Percentiles rank a stretch among this genome's conserved stretches.
These are phyloP conservation scores for Mythimna loreyi DNA, from an alignment of 2,888 invertebrate genomes.

Conservation along the genomic window DNA sequence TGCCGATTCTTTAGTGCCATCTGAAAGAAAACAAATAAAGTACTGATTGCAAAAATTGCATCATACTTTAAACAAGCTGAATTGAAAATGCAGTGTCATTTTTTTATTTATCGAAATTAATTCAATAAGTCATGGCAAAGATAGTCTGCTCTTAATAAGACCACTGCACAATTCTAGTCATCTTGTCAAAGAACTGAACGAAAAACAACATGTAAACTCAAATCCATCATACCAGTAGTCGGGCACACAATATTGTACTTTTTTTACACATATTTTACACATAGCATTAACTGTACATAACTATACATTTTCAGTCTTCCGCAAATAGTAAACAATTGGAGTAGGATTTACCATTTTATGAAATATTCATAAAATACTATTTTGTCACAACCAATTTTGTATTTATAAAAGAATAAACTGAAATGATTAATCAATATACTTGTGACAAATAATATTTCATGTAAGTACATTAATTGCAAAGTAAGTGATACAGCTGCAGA, in stretches of 20 bases:
- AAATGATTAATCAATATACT: slow-evolving; percentile 40
- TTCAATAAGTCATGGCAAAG: slow-evolving; percentile 13
- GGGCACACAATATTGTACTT: slow-evolving; percentile 82
- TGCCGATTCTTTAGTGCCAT: slow-evolving; percentile 74
- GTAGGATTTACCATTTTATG: slow-evolving; percentile 56
- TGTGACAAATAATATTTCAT: slow-evolving; percentile 78
- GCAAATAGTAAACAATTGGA: slow-evolving; percentile 72
- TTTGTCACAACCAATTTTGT: slow-evolving; percentile 74
- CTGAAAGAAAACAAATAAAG: slow-evolving; percentile 76
- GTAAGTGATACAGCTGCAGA: slow-evolving; percentile 64
- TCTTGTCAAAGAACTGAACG: slow-evolving; percentile 58
- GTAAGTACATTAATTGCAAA: slow-evolving; percentile 64
- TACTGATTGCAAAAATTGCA: slow-evolving; percentile 50
- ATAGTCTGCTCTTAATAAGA: slow-evolving; percentile 22
- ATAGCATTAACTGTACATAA: slow-evolving; percentile 81
- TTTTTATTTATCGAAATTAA: slow-evolving; percentile 1
- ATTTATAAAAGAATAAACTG: slow-evolving; percentile 35
- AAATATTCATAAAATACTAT: slow-evolving; percentile 70
- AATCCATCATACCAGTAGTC: slow-evolving; percentile 69
- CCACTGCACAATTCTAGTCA: slow-evolving; percentile 59
- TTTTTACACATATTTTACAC: slow-evolving; percentile 81
- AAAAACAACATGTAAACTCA: slow-evolving; percentile 64
- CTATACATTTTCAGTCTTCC: slow-evolving; percentile 85
- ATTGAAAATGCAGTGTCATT: slow-evolving; percentile 54
- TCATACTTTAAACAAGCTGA: slow-evolving; percentile 59